phyloP scores from a whole-genome alignment of 2,888 invertebrate species.

The Nezara viridula region DNA sequence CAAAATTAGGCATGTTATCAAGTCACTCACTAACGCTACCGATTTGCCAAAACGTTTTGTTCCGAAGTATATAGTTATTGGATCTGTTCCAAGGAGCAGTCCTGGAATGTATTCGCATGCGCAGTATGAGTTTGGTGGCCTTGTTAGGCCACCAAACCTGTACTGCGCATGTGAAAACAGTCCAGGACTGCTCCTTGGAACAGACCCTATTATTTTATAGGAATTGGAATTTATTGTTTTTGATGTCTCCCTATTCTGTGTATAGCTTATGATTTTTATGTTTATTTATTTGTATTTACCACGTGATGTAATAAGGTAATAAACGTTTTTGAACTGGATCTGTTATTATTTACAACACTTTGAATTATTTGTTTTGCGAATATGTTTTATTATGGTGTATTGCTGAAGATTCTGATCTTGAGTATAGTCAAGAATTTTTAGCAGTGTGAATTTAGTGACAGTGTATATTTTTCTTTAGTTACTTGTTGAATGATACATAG shows the following conservation, averaged over 20 bases:
- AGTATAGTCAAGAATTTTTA: background rate
- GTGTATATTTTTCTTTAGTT: background rate
- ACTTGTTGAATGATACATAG: background rate
- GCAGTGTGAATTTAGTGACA: background rate
- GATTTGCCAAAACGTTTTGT: background rate
- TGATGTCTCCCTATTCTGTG: background rate
- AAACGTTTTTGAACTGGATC: constrained; percentile 46
- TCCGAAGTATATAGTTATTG: background rate
- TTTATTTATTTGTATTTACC: constrained; percentile 33
- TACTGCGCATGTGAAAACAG: too few species aligned
- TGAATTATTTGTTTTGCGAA: background rate
- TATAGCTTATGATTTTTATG: background rate
- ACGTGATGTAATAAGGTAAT: constrained; percentile 53
- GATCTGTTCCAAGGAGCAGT: too few species aligned
- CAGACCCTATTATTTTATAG: background rate
- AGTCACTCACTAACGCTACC: background rate
- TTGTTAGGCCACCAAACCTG: too few species aligned
- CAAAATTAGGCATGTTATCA: background rate
- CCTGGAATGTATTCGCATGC: too few species aligned
- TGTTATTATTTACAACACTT: constrained; percentile 39
- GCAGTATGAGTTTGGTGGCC: too few species aligned
- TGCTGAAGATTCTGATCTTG: background rate
- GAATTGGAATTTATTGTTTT: background rate
- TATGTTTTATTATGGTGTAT: background rate
- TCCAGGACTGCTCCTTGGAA: too few species aligned